Base-by-base conservation (phyloP, 35 echinoderm and acorn worm species). In the Patiria miniata region DNA sequence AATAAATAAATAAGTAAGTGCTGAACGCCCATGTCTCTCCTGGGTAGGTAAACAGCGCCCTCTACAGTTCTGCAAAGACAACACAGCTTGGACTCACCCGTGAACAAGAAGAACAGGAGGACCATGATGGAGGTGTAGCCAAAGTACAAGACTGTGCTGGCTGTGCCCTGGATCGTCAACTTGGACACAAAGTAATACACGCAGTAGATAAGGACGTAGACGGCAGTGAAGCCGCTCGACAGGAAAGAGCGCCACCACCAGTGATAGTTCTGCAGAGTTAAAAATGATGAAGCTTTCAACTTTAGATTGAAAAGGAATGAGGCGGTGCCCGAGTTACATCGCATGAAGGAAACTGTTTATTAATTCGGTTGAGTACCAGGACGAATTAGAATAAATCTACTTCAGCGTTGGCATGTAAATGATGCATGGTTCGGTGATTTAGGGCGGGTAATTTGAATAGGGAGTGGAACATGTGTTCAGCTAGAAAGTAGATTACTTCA, bases 191-290 rank as follows among this genome's bases (percentile, higher is more conserved):
- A 97, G 78, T 97, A 97, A 84, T 97, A 91, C 39, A 97, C 57
- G 69, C 95, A 97, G 79, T 97, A 97, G 55, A 97, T 86, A 60
- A 90, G 69, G 55, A 97, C 85, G 36, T 97, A 97, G 39, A 97
- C 59, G 2, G 95, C 95, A 21, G 95, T 97, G 80, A 94, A 97
- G 36, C 95, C 95, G 39, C 95, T 94, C 36, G 91, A 91, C 84
- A 97, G 83, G 91, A 97, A 97, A 73, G 95, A 97, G 29, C 91
- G 91, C 95, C 95, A 97, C 95, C 95, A 97, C 91, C 91, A 93
- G 69, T 91, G 91, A 65, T 97, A 94, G 77, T 97, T 91, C 95
- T 97, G 85, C 30, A 21, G 85, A 40, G 51, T 4, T 6, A 12
- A 47, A 12, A 47, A 47, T 12, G 42, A 6, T 37, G n/a, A n/a